Evolutionary conservation across 2,113 vertebrate species (phyloP).

Genomic region (Hystrix brachyura): DNA sequence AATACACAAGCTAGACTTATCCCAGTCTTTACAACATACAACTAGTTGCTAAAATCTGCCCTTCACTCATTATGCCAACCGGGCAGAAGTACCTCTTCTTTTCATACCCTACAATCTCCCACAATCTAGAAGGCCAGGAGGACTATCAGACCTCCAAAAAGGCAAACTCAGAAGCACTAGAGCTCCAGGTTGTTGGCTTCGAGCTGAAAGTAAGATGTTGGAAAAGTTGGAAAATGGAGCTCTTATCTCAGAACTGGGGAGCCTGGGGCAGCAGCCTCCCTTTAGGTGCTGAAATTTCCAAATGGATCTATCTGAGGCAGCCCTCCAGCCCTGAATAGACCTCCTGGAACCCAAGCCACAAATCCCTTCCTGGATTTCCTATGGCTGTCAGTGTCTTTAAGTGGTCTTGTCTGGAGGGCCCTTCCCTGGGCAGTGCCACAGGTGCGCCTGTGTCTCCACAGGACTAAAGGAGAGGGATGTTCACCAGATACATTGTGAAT

Average conservation of each 20-base stretch:
- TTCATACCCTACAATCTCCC: not conserved
- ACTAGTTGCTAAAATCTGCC: not conserved
- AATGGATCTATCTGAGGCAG: not conserved
- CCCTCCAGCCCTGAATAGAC: not conserved
- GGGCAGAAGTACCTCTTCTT: not conserved
- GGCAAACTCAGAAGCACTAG: not conserved
- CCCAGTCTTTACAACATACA: not conserved
- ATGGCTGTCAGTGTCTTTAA: not conserved
- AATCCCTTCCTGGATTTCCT: not conserved
- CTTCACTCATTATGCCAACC: not conserved
- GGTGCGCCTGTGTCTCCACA: not conserved
- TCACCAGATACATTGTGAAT: not conserved
- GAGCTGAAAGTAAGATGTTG: not conserved
- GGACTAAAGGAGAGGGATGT: not conserved
- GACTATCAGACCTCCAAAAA: not conserved
- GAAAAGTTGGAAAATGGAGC: not conserved
- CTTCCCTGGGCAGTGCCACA: not conserved
- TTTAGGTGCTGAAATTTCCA: not conserved
- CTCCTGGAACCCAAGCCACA: not conserved
- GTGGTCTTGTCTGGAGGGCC: not conserved
- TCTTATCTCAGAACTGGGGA: not conserved
- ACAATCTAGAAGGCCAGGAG: not conserved
- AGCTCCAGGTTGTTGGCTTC: not conserved
- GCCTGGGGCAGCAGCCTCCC: not conserved
- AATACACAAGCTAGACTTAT: not conserved